Evolutionary conservation across 2,113 vertebrate genomes (phyloP).

Genomic region (Steatornis caripensis): DNA sequence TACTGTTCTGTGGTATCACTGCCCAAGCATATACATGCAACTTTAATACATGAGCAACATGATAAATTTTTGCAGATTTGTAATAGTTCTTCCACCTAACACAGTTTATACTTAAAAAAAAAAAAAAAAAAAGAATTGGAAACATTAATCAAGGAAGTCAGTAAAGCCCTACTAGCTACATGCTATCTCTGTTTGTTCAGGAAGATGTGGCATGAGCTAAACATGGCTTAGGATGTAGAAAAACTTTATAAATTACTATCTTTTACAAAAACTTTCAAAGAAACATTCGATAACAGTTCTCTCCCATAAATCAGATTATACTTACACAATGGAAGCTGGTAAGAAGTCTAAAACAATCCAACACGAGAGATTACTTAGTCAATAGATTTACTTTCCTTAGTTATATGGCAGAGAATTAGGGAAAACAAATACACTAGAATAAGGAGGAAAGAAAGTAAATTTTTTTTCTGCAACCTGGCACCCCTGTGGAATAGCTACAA

Average conservation of each 20-base stretch:
- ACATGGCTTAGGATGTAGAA: not conserved
- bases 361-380: not conserved
- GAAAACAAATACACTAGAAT: not conserved
- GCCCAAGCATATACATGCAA: not conserved
- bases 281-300: not conserved
- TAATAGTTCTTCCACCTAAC: not conserved
- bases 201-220: not conserved
- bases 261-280: not conserved
- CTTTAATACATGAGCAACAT: not conserved
- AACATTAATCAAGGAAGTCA: not conserved
- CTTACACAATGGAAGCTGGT: not conserved
- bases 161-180: not conserved
- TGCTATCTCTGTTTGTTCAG: not conserved
- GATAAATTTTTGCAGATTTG: not conserved
- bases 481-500: not conserved
- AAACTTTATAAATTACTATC: not conserved
- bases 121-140: too few relatives aligned
- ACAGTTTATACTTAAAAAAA: not conserved
- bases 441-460: not conserved
- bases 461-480: not conserved
- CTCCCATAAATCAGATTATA: not conserved
- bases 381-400: not conserved
- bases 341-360: not conserved
- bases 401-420: not conserved
- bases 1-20: not conserved